phyloP scores from a whole-genome alignment of 2,888 invertebrate genomes.

The Alloscopus bannaensis region DNA sequence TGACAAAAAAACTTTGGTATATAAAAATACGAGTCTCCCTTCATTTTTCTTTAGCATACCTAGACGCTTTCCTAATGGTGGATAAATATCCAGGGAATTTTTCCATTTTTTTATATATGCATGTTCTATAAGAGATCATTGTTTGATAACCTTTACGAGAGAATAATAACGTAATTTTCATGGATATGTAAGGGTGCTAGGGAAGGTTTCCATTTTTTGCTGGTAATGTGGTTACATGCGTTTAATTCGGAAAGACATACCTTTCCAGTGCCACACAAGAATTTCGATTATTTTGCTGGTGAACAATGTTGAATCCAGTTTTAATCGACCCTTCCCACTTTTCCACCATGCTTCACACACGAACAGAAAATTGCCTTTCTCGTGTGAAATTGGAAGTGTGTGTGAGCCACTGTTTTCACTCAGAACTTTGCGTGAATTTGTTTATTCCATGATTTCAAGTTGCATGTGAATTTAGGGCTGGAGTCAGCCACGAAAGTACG shows the following conservation, averaged over 20 bases:
- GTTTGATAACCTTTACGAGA: conserved; percentile 24
- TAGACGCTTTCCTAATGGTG: too few relatives aligned
- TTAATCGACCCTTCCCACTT: conserved; percentile 30
- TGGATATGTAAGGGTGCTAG: conserved; percentile 7
- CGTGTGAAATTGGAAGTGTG: conserved; percentile 12
- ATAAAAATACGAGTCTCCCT: not conserved
- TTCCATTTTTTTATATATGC: conserved; percentile 23
- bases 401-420: not conserved
- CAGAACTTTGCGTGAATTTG: conserved; percentile 1
- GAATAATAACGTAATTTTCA: conserved; percentile 36
- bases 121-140: not conserved
- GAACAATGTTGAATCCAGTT: conserved; percentile 32
- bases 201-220: conserved; percentile 9
- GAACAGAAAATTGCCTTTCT: not conserved
- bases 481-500: conserved; percentile 19
- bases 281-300: too few relatives aligned
- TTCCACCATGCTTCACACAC: conserved; percentile 21
- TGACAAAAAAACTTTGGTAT: conserved; percentile 4
- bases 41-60: too few relatives aligned
- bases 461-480: conserved; percentile 45
- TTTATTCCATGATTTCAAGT: conserved; percentile 29
- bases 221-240: not conserved
- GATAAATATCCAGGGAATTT: conserved; percentile 18
- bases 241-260: conserved; percentile 19
- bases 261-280: too few relatives aligned